Evolutionary conservation across 2,888 invertebrate species (phyloP), one percentile per base, ranked within the genome.

Genomic region (Tinea trinotella): DNA sequence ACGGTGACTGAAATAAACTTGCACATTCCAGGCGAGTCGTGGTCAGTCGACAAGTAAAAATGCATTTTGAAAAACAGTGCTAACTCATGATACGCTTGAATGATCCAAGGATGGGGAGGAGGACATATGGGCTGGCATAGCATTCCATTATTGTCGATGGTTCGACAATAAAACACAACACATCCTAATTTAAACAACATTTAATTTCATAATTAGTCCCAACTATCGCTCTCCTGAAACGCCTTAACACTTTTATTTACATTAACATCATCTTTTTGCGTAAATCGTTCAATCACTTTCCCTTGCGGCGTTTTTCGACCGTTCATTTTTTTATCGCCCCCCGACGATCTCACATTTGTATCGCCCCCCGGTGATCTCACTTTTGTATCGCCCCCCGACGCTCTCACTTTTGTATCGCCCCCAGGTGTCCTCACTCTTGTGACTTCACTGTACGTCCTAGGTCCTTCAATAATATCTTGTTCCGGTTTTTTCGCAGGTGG

Each of bases 171-270:
- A n/a, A n/a, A n/a, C n/a, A n/a, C n/a, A n/a, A n/a, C n/a, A n/a
- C n/a, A n/a, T n/a, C n/a, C 30, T 30, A 30, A n/a, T 30, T 30
- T 10, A 30, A 30, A 30, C 30, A 30, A 30, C n/a, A 30, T 30
- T 30, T 30, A 30, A 30, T 30, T 30, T 30, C 30, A 30, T 10
- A 22, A 57, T 70, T 69, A 84, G 63, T 81, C 82, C 83, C 83
- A 84, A 66, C 66, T 74, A 55, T 81, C 79, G 58, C 79, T 83
- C 63, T 83, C 83, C 61, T 77, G 76, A 62, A 84, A 84, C 58
- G 75, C 76, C 2, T 69, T 52, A 49, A 79, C 80, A 58, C 78
- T 70, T 35, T 67, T 65, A 35, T 66, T 60, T n/a, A n/a, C 22
- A 35, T 46, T 10, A 10, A 22, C 40, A n/a, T 24, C 54, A 56